Evolutionary conservation across 2,888 invertebrate genomes (phyloP).

Genomic region (Carterocephalus palaemon): DNA sequence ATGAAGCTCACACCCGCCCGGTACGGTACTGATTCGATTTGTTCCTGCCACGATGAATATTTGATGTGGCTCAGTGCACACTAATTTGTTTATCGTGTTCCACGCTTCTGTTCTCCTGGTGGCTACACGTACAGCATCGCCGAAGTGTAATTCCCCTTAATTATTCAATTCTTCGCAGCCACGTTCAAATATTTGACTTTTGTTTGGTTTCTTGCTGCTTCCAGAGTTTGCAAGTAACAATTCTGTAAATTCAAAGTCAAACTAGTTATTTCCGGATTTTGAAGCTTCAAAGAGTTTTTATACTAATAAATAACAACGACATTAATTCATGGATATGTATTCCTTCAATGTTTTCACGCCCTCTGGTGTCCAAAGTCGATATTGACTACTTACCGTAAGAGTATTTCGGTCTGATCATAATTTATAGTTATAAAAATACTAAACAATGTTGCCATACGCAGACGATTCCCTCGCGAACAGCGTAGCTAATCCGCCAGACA

Average conservation of each 20-base stretch:
- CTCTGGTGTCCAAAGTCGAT: too few relatives aligned
- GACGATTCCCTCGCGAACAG: conserved; percentile 17
- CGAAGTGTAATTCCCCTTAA: conserved; percentile 48
- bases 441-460: conserved; percentile 4
- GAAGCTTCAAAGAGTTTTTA: too few relatives aligned
- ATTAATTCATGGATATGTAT: too few relatives aligned
- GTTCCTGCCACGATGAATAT: conserved; percentile 76
- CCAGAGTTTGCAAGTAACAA: too few relatives aligned
- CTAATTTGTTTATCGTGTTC: conserved; percentile 77
- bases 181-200: conserved; percentile 26
- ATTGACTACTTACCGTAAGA: too few relatives aligned
- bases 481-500: conserved; percentile 37
- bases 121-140: conserved; percentile 40
- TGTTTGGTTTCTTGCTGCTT: too few relatives aligned
- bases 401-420: too few relatives aligned
- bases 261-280: too few relatives aligned
- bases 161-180: conserved; percentile 41
- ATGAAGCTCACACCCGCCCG: conserved; percentile 55
- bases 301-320: too few relatives aligned
- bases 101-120: conserved; percentile 56
- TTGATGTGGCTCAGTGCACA: conserved; percentile 76
- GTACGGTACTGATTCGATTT: conserved; percentile 73
- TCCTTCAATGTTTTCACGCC: too few relatives aligned
- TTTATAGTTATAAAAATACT: too few relatives aligned
- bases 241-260: too few relatives aligned